Evolutionary conservation across 1,140 invertebrate genomes (phyloP).

Genomic region (Zeugodacus cucurbitae): DNA sequence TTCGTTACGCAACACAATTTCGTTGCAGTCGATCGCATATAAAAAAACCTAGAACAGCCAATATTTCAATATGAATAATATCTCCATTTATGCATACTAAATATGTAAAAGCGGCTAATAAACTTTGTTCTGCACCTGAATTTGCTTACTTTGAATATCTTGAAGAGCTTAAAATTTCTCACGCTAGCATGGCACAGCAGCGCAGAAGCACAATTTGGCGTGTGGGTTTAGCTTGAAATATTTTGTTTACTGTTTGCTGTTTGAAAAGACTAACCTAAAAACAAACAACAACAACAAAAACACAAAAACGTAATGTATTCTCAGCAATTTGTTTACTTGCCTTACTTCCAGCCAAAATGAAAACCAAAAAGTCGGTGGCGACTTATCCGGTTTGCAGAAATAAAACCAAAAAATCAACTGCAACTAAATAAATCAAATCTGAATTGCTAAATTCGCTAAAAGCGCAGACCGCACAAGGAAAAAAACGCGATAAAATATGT

Average conservation of each 20-base stretch:
- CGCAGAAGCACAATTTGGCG: neutral
- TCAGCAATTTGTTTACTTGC: neutral
- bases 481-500: neutral
- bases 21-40: too few relatives aligned
- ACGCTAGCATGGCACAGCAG: neutral
- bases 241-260: neutral
- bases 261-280: neutral
- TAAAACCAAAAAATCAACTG: neutral
- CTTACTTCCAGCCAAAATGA: neutral
- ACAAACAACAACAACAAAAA: neutral
- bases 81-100: neutral
- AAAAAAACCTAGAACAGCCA: too few relatives aligned
- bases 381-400: neutral
- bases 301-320: neutral
- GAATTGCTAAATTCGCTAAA: constrained; percentile 7
- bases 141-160: neutral
- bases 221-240: neutral
- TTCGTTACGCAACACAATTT: too few relatives aligned
- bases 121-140: neutral
- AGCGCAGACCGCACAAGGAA: neutral
- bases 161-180: neutral
- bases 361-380: neutral
- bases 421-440: constrained; percentile 29
- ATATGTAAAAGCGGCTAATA: neutral
- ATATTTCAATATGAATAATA: neutral